These are phyloP conservation scores for Phrynosoma blainvillii DNA, from an alignment of 2,113 vertebrate species.

Conservation along the genomic window DNA sequence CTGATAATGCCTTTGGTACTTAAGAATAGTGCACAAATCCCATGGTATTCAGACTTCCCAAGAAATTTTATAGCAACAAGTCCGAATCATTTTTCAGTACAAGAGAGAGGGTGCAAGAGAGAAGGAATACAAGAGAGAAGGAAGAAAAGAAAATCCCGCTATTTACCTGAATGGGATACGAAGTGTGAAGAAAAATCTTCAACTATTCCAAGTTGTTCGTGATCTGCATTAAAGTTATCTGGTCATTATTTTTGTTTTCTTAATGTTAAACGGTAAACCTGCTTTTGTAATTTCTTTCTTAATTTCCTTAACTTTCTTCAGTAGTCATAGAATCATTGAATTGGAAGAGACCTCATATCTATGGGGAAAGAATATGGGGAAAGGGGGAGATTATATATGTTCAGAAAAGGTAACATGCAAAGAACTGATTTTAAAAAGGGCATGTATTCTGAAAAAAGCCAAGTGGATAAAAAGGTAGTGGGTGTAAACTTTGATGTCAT, in stretches of 20 bases:
- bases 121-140: background rate
- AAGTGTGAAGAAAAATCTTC: background rate
- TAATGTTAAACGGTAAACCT: no score
- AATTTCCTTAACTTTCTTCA: no score
- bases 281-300: no score
- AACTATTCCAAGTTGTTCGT: no score
- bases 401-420: background rate
- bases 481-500: slow-evolving; percentile 1
- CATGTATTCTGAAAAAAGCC: background rate
- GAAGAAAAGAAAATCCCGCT: background rate
- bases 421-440: no score
- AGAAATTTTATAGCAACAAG: slow-evolving; percentile 66
- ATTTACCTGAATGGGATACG: background rate
- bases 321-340: no score
- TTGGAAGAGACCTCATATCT: no score
- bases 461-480: background rate
- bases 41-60: slow-evolving; percentile 54
- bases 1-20: slow-evolving; percentile 63
- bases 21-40: slow-evolving; percentile 42
- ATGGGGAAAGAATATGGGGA: background rate
- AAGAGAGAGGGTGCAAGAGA: slow-evolving; percentile 29
- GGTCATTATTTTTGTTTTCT: no score
- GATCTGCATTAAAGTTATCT: no score
- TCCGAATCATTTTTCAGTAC: slow-evolving; percentile 44
- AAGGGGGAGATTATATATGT: accelerated